phyloP scores from a whole-genome alignment of 2,888 invertebrate genomes.

The Cryptocephalus primarius region DNA sequence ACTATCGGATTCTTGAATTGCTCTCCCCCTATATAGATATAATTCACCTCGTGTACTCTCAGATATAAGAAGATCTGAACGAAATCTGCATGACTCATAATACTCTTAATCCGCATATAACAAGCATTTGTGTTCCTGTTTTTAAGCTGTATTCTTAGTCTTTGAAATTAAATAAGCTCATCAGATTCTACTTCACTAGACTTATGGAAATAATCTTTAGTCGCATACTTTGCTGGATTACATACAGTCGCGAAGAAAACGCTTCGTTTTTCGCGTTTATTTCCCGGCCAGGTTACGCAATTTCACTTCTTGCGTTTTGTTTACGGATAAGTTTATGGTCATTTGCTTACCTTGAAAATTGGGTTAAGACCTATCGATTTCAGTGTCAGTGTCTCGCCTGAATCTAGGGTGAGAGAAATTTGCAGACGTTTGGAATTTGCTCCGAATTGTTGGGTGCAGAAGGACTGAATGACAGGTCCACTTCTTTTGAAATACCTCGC shows the following conservation, averaged over 20 bases:
- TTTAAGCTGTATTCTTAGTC: slow-evolving; percentile 27
- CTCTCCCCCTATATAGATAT: slow-evolving; percentile 20
- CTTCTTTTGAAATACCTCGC: not conserved
- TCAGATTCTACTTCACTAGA: slow-evolving; percentile 24
- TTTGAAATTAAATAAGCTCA: slow-evolving; percentile 31
- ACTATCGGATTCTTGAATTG: slow-evolving; percentile 24
- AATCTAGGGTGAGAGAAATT: too few relatives aligned
- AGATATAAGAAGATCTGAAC: slow-evolving; percentile 34
- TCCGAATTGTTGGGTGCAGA: not conserved
- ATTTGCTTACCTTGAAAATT: not conserved
- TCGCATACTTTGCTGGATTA: slow-evolving; percentile 20
- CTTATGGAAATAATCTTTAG: slow-evolving; percentile 26
- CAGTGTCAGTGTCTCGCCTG: not conserved
- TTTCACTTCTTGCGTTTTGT: too few relatives aligned
- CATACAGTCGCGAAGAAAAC: slow-evolving; percentile 11
- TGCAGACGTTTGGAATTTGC: not conserved
- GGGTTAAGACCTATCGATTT: not conserved
- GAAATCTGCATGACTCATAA: slow-evolving; percentile 36
- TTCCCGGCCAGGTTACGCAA: too few relatives aligned
- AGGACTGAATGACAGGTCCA: not conserved
- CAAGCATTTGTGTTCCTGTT: slow-evolving; percentile 33
- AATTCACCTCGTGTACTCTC: slow-evolving; percentile 11
- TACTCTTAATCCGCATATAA: slow-evolving; percentile 38
- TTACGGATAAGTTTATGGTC: too few relatives aligned
- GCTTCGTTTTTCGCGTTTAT: not conserved